A percentile compares a stretch with the other conserved stretches of the same genome.
phyloP scores from a whole-genome alignment of 2,797 vertebrate species.

The Bovichtus variegatus region DNA sequence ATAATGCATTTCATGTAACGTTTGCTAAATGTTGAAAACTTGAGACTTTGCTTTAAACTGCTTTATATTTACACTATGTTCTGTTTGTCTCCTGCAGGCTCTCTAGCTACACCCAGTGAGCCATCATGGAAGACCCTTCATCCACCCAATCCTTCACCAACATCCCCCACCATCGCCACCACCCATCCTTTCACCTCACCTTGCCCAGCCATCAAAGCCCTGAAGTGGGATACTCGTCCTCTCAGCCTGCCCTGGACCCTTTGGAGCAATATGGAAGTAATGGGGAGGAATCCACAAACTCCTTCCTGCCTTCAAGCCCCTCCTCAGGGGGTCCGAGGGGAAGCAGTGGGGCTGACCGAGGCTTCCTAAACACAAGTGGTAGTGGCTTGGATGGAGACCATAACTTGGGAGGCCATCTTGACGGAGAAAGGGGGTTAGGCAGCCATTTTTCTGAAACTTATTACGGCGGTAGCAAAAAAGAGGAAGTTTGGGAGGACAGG shows the following conservation, averaged over 20 bases:
- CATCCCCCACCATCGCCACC: constrained; percentile 55
- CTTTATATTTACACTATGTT: not conserved
- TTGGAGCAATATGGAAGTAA: constrained; percentile 56
- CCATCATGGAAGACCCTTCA: constrained; percentile 80
- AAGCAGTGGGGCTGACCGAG: constrained; percentile 34
- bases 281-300: constrained; percentile 40
- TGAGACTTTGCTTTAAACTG: not conserved
- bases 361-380: constrained; percentile 20
- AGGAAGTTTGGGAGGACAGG: constrained; percentile 58
- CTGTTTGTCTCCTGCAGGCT: constrained; percentile 36
- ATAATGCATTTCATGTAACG: too few species aligned
- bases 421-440: constrained; percentile 9
- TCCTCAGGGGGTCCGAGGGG: constrained; percentile 23
- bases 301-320: constrained; percentile 31
- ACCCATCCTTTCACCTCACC: constrained; percentile 47
- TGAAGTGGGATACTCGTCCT: constrained; percentile 43
- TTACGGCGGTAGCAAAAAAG: constrained; percentile 50
- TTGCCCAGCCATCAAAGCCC: constrained; percentile 55
- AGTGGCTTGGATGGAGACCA: constrained; percentile 51
- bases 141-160: constrained; percentile 69
- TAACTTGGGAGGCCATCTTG: constrained; percentile 44
- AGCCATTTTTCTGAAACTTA: constrained; percentile 52
- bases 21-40: too few species aligned
- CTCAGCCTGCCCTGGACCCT: constrained; percentile 51
- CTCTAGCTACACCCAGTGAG: constrained; percentile 41